Evolutionary conservation across 1,140 invertebrate genomes (phyloP), one percentile per base, ranked within the genome.

Genomic region (Drosophila quadrilineata): DNA sequence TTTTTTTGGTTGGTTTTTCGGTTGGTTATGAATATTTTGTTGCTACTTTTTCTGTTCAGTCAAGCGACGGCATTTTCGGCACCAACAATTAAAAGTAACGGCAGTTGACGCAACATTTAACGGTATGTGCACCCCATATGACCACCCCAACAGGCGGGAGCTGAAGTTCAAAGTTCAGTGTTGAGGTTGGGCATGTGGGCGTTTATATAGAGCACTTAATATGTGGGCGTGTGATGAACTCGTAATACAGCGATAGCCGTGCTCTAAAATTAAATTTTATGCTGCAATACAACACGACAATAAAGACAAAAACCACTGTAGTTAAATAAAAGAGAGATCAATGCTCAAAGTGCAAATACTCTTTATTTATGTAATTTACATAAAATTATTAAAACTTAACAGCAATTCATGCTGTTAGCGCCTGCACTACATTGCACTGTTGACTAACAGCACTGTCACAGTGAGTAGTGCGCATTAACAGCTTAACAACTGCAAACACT

Each of bases 1-100:
- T 29, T 38, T 22, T 35, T 31, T 29, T 38, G 17, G 29, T 14
- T 48, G 14, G n/a, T 19, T 12, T 52, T 31, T 49, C 14, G n/a
- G 29, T 38, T 21, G 24, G 33, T 38, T 57, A 38, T 58, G 26
- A 35, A 26, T 40, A 36, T 35, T 33, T 16, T 38, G 41, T 33
- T 29, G 33, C 16, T 24, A 6, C 19, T 8, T 33, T 45, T 48
- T 36, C 28, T 26, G 35, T 22, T 53, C 63, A 69, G 76, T 77
- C 53, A 64, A 65, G 31, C 48, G 43, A 41, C 50, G 40, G 52
- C 50, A 53, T 69, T 73, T 77, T 72, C 28, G 49, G 68, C 64
- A 84, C 54, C 84, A 77, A 84, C 77, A 84, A 73, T 82, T 82
- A 82, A 82, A 84, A 70, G 21, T 60, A 82, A 82, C 77, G 69